These are phyloP conservation scores for Heliconius sara DNA, from an alignment of 2,888 invertebrate genomes.

Conservation along the genomic window DNA sequence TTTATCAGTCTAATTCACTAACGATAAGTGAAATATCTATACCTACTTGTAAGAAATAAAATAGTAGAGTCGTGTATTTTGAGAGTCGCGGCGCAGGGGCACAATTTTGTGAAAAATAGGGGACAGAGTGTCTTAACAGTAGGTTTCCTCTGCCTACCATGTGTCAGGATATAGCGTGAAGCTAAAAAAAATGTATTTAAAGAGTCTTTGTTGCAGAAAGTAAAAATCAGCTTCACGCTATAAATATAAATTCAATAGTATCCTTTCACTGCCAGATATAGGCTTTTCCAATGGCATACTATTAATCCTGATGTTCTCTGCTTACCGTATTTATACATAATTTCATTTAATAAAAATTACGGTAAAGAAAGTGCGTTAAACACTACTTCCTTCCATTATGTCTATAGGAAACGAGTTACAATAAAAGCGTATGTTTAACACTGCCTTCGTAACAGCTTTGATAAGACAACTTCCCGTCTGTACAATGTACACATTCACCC, in stretches of 20 bases:
- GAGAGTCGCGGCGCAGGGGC: too few relatives aligned
- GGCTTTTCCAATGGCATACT: too few relatives aligned
- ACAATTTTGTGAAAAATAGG: too few relatives aligned
- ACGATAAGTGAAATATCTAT: background rate
- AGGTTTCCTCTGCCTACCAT: too few relatives aligned
- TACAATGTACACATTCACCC: background rate
- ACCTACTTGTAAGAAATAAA: background rate
- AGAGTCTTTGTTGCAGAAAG: too few relatives aligned
- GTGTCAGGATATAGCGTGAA: too few relatives aligned
- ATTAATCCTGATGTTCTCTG: too few relatives aligned
- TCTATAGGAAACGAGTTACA: background rate
- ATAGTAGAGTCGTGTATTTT: background rate
- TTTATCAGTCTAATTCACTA: slow-evolving; percentile 1
- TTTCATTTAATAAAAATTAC: background rate
- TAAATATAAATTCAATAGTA: too few relatives aligned
- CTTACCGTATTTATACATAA: background rate
- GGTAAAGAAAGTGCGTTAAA: background rate
- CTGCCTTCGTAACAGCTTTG: background rate
- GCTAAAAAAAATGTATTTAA: too few relatives aligned
- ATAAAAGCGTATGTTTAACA: background rate
- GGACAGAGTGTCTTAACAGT: too few relatives aligned
- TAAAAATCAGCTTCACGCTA: too few relatives aligned
- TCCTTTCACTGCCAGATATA: too few relatives aligned
- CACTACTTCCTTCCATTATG: background rate
- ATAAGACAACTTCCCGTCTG: slow-evolving; percentile 5